Conservation (phyloP, 2,888 invertebrate species). For the Coelinius sp. region DNA sequence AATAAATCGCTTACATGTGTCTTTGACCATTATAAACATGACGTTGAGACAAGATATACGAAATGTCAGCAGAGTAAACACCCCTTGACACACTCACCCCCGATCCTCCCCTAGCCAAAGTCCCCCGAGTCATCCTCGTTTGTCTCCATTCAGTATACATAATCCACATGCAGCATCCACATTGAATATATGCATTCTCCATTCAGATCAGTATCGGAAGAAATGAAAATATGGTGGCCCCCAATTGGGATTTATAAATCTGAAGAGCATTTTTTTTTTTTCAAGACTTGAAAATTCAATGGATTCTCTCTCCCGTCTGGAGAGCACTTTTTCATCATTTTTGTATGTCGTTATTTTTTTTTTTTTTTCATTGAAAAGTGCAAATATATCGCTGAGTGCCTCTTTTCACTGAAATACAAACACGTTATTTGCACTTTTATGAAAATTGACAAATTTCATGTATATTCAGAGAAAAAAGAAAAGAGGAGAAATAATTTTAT, state of each 20-base stretch:
- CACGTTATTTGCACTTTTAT: constrained; percentile 41
- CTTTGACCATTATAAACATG: too few relatives aligned
- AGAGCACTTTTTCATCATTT: neutral
- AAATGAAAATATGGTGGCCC: neutral
- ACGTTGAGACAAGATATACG: too few relatives aligned
- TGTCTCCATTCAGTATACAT: constrained; percentile 43
- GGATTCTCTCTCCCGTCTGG: neutral
- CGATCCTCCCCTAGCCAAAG: constrained; percentile 29
- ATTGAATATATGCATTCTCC: constrained; percentile 8
- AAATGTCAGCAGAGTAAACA: constrained; percentile 34
- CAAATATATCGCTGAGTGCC: constrained; percentile 36
- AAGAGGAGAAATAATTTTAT: neutral
- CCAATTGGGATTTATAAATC: constrained; percentile 19
- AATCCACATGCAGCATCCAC: neutral
- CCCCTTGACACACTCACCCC: constrained; percentile 20
- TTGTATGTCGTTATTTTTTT: neutral
- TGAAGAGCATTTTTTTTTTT: constrained; percentile 17
- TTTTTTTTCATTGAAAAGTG: constrained; percentile 32
- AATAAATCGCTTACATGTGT: too few relatives aligned
- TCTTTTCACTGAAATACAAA: constrained; percentile 38
- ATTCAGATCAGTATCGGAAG: constrained; percentile 7
- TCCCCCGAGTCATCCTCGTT: constrained; percentile 40
- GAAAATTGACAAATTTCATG: constrained; percentile 29
- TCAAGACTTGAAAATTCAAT: constrained; percentile 8
- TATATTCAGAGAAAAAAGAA: constrained; percentile 5